A percentile compares a stretch with the other conserved stretches of the same genome.
phyloP scores from a whole-genome alignment of 30 jellyfish, hydroid and myxozoan species.

The Morbakka virulenta region DNA sequence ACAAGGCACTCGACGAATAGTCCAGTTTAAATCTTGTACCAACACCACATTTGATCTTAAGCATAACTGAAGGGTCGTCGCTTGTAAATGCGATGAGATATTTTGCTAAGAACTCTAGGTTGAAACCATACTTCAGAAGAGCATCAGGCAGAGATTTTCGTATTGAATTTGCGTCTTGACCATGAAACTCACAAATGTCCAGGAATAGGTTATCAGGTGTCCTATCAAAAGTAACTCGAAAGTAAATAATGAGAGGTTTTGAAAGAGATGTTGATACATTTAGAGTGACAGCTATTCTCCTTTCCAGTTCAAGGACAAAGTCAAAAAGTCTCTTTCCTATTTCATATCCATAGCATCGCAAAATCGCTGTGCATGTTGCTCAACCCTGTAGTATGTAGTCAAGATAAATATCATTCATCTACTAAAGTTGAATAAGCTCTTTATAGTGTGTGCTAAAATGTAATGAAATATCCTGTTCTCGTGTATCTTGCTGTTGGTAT shows the following conservation, averaged over 20 bases:
- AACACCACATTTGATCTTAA: conserved; percentile 21
- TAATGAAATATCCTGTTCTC: conserved; percentile 31
- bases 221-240: background rate
- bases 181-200: background rate
- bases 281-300: conserved; percentile 15
- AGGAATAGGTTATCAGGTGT: no score
- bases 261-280: conserved; percentile 22
- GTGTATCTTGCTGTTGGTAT: conserved; percentile 8
- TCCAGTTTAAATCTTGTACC: conserved; percentile 23
- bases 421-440: conserved; percentile 4
- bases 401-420: conserved; percentile 11
- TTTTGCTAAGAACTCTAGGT: conserved; percentile 23
- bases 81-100: conserved; percentile 37
- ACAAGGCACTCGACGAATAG: conserved; percentile 21
- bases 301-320: conserved; percentile 1
- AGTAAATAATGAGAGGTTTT: conserved; percentile 15
- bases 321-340: conserved; percentile 10
- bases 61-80: conserved; percentile 43
- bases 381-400: conserved; percentile 26
- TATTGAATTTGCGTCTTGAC: conserved; percentile 6
- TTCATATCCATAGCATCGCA: conserved; percentile 8
- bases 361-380: conserved; percentile 24
- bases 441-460: background rate
- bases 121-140: conserved; percentile 2
- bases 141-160: background rate